Evolutionary conservation across 1,140 invertebrate genomes (phyloP).

Genomic region (Trichonephila clavata): DNA sequence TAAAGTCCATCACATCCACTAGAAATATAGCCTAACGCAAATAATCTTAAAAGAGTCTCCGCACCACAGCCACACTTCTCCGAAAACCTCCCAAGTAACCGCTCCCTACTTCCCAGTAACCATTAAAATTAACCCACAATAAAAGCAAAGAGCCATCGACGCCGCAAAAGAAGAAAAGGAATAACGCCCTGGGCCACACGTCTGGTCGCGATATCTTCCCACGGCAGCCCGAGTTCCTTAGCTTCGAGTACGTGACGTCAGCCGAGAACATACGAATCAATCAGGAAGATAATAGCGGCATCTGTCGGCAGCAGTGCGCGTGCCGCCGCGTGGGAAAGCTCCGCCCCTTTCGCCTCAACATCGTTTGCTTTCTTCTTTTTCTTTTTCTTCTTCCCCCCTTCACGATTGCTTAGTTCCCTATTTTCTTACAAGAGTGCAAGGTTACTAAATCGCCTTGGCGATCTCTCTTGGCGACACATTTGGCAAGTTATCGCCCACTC

Average conservation of each 20-base stretch:
- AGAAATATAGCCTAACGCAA: not conserved
- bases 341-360: conserved; percentile 56
- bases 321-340: conserved; percentile 72
- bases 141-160: not conserved
- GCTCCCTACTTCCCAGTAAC: conserved; percentile 14
- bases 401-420: conserved; percentile 36
- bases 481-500: not conserved
- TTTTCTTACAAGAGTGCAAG: conserved; percentile 21
- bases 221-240: conserved; percentile 15
- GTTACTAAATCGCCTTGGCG: not conserved
- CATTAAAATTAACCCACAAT: conserved; percentile 42
- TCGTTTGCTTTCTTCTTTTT: not conserved
- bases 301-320: conserved; percentile 73
- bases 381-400: not conserved
- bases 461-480: not conserved
- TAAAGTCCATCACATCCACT: no score
- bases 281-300: conserved; percentile 75
- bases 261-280: conserved; percentile 66
- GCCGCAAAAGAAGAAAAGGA: not conserved
- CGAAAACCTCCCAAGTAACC: not conserved
- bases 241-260: conserved; percentile 44
- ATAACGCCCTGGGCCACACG: conserved; percentile 46
- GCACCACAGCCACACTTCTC: not conserved
- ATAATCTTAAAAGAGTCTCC: not conserved
- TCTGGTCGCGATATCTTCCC: conserved; percentile 23